Evolutionary conservation across 2,113 vertebrate species (phyloP).

Genomic region (Herpailurus yagouaroundi): DNA sequence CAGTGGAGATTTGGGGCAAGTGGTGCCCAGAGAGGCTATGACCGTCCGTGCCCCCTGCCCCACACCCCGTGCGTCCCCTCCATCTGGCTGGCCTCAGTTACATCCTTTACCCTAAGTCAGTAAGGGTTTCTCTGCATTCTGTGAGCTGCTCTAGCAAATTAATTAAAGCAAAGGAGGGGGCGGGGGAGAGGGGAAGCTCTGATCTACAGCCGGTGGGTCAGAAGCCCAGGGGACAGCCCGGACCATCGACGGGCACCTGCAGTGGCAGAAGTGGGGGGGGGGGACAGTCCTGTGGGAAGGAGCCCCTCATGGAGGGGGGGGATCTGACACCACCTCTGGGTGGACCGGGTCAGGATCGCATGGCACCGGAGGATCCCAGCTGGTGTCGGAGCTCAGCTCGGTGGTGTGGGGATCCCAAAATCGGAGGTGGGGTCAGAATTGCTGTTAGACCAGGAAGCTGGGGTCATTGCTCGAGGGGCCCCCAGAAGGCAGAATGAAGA

Average conservation of each 20-base stretch:
- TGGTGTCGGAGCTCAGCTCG: accelerated
- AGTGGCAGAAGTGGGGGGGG: too few relatives aligned
- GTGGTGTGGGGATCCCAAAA: not conserved
- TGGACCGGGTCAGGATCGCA: not conserved
- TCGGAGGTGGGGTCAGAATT: not conserved
- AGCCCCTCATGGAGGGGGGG: not conserved
- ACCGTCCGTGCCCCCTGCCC: not conserved
- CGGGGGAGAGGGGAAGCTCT: not conserved
- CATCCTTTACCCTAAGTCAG: not conserved
- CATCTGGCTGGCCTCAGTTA: not conserved
- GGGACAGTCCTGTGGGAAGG: accelerated
- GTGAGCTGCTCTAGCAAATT: not conserved
- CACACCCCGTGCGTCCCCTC: too few relatives aligned
- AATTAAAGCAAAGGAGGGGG: not conserved
- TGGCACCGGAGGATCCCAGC: accelerated
- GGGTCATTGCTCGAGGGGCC: not conserved
- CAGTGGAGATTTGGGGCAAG: too few relatives aligned
- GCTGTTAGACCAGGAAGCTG: not conserved
- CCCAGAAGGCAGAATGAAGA: not conserved
- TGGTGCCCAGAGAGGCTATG: not conserved
- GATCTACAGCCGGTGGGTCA: not conserved
- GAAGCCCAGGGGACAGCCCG: not conserved
- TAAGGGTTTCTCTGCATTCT: not conserved
- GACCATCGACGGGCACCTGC: not conserved
- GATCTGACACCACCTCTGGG: too few relatives aligned